Evolutionary conservation across 2,797 vertebrate genomes (phyloP).

Genomic region (Phyllotis vaccarum): DNA sequence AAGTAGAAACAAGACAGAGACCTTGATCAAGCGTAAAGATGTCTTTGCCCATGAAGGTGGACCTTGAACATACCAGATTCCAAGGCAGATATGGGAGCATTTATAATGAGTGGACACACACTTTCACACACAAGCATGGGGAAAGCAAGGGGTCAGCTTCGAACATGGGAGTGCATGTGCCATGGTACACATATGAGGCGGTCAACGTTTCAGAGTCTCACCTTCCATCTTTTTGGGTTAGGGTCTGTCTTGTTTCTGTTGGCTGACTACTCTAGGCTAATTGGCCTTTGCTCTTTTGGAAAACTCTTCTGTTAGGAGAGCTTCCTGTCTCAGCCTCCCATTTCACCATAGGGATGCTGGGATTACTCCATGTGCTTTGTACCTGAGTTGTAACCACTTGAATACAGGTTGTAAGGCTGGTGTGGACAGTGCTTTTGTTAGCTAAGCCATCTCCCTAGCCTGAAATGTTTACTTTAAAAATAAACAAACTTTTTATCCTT

Average conservation of each 20-base stretch:
- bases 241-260: neutral
- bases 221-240: neutral
- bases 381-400: neutral
- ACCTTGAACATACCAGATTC: neutral
- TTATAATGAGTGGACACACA: neutral
- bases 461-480: conserved; percentile 43
- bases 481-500: neutral
- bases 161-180: too few relatives aligned
- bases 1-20: neutral
- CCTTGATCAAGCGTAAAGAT: neutral
- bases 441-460: neutral
- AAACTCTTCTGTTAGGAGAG: neutral
- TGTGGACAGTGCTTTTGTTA: neutral
- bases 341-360: neutral
- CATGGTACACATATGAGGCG: neutral
- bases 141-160: neutral
- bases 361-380: neutral
- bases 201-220: neutral
- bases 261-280: neutral
- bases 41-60: neutral
- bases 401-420: neutral
- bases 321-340: neutral
- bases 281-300: neutral
- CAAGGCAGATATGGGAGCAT: neutral
- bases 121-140: neutral